Evolutionary conservation across 2,113 vertebrate species (phyloP).

Genomic region (Grallaria varia): DNA sequence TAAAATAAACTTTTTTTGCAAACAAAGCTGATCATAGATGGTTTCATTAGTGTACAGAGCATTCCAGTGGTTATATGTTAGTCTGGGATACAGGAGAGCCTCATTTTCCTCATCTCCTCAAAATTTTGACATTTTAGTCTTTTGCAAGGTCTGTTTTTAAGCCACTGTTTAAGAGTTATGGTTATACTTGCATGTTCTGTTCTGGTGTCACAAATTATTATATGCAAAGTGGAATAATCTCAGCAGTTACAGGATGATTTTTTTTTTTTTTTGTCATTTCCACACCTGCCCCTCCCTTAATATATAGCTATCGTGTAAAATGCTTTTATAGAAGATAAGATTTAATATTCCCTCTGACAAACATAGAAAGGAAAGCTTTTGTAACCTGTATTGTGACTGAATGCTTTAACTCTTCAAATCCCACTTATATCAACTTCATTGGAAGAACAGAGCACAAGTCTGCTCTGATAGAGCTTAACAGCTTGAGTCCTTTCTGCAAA

Average conservation of each 20-base stretch:
- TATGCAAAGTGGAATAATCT: neutral
- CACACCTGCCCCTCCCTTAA: neutral
- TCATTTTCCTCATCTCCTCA: neutral
- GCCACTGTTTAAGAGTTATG: neutral
- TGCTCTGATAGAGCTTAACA: neutral
- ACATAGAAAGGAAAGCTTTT: neutral
- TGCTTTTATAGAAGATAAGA: neutral
- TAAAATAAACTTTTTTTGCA: neutral
- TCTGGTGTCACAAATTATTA: neutral
- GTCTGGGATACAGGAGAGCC: neutral
- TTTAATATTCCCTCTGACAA: neutral
- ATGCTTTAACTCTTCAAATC: slow-evolving; percentile 1
- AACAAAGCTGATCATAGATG: neutral
- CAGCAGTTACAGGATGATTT: neutral
- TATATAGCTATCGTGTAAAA: neutral
- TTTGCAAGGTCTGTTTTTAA: neutral
- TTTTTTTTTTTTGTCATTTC: neutral
- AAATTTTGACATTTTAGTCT: neutral
- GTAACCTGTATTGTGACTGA: neutral
- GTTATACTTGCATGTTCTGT: neutral
- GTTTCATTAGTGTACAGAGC: neutral
- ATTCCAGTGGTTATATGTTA: neutral
- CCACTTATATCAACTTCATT: neutral
- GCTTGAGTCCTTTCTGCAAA: neutral
- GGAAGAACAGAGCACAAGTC: neutral